Base-by-base conservation (phyloP, 2,797 vertebrate genomes). In the Lepus oiostolus region DNA sequence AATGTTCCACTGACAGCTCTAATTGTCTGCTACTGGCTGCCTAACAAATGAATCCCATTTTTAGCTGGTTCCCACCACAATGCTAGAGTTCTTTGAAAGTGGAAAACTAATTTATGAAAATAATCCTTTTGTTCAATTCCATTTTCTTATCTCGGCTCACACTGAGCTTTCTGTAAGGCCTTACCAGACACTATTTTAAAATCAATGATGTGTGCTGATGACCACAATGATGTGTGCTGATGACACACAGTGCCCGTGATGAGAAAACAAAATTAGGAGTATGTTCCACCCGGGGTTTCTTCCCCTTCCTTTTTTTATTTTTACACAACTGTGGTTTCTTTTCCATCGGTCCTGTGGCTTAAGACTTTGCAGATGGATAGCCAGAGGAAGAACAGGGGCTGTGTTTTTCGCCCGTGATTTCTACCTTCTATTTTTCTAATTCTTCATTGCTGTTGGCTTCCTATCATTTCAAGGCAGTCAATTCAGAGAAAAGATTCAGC, bases 81-180 rank as follows among this genome's bases (percentile, higher is more conserved):
- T 47, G 70, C 11, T 93, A n/a, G 88, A 96, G 94, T 90, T 93
- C 96, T 89, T 91, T 95, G 93, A 47, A 91, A 96, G 42, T 72
- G 38, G 52, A 71, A 82, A 96, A 71, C 52, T 86, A 94, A 96
- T 96, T 90, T 91, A 96, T 94, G 92, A 97, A 98, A 97, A 96
- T 0, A 6, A 96, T 72, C 11, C 35, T 95, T 97, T 96, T 79
- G 92, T 93, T 94, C 85, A 90, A 80, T 91, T 76, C 81, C 76
- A 62, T 87, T 95, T 95, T 95, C 89, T 96, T 92, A 87, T 72
- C 96, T 92, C 77, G 74, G 67, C 80, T 83, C 35, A 83, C 88
- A 87, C 72, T 86, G 93, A 65, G 42, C 70, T 70, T 95, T 96
- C 92, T 89, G 91, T 58, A 71, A 84, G 93, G 72, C 90, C 94